A percentile compares a stretch with the other conserved stretches of the same genome.
Evolutionary conservation across 1,140 invertebrate species (phyloP).

Genomic region (Lethocerus indicus): DNA sequence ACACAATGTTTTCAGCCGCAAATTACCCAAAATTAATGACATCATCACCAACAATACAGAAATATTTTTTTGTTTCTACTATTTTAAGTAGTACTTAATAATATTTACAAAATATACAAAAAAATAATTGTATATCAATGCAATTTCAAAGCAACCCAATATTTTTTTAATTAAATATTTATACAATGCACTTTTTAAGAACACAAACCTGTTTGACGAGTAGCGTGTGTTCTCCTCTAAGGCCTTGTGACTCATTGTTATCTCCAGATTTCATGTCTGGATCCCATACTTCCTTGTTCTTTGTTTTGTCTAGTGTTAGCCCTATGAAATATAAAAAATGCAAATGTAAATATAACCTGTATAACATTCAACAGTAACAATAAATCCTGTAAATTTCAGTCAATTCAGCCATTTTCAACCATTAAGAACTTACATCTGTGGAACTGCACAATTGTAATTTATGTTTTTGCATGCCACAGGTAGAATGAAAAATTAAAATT

Average conservation of each 20-base stretch:
- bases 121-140: not conserved
- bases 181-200: not conserved
- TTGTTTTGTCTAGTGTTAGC: constrained; percentile 19
- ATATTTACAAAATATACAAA: not conserved
- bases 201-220: constrained; percentile 21
- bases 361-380: not conserved
- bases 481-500: not conserved
- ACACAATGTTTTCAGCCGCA: no score
- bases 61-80: no score
- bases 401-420: not conserved
- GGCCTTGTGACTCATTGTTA: constrained; percentile 17
- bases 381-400: not conserved
- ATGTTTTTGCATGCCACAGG: not conserved
- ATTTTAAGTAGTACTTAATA: no score
- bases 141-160: not conserved
- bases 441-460: not conserved
- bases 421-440: not conserved
- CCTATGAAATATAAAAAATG: constrained; percentile 12
- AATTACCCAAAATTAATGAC: constrained; percentile 7
- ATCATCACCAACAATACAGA: not conserved
- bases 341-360: not conserved
- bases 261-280: constrained; percentile 19
- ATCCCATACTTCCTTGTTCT: constrained; percentile 19
- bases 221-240: constrained; percentile 21
- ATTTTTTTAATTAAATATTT: not conserved